A percentile compares a stretch with the other conserved stretches of the same genome.
These are phyloP conservation scores for Gonatopus flavifemur DNA, from an alignment of 1,140 invertebrate genomes.

Conservation along the genomic window DNA sequence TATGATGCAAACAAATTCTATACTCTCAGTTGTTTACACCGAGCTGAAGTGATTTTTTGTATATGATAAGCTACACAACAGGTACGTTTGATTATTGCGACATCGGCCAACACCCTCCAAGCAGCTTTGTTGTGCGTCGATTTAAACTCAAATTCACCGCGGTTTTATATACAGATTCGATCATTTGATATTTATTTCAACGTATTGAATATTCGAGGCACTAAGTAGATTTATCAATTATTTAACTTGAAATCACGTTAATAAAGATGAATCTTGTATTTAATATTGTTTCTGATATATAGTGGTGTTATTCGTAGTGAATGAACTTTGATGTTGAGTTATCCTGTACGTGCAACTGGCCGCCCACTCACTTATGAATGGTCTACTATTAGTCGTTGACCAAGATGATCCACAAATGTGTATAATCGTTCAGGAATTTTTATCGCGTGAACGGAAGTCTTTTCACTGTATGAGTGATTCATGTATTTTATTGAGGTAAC, in stretches of 20 bases:
- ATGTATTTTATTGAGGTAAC: too few relatives aligned
- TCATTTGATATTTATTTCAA: neutral
- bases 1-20: too few relatives aligned
- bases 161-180: neutral
- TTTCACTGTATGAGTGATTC: neutral
- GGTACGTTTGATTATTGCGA: too few relatives aligned
- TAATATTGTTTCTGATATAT: neutral
- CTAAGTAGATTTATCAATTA: neutral
- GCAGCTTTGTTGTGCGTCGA: too few relatives aligned
- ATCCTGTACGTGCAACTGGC: slow-evolving; percentile 9
- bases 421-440: slow-evolving; percentile 17
- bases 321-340: slow-evolving; percentile 8
- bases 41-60: too few relatives aligned
- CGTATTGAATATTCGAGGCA: slow-evolving; percentile 1
- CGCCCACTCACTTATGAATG: slow-evolving; percentile 19
- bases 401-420: slow-evolving; percentile 13
- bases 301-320: slow-evolving; percentile 1
- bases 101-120: too few relatives aligned
- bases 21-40: too few relatives aligned
- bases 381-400: neutral
- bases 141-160: too few relatives aligned
- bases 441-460: slow-evolving; percentile 20
- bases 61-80: too few relatives aligned
- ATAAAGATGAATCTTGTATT: neutral
- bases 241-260: neutral